phyloP scores from a whole-genome alignment of 2,113 vertebrate genomes.

The Sinocyclocheilus rhinocerous region DNA sequence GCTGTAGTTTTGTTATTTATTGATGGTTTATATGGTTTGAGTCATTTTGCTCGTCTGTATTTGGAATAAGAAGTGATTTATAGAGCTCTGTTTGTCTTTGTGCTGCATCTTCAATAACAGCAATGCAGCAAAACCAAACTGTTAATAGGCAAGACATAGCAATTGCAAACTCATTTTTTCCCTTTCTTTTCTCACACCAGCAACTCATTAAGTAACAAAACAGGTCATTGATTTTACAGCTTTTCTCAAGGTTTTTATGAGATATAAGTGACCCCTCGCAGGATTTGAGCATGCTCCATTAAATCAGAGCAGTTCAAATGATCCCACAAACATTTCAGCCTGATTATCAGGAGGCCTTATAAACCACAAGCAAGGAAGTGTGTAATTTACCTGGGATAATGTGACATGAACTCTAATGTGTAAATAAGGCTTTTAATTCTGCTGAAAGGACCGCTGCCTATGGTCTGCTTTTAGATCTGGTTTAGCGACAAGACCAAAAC shows the following conservation, averaged over 20 bases:
- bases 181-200: slow-evolving; percentile 68
- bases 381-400: slow-evolving; percentile 53
- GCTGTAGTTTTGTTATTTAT: slow-evolving; percentile 29
- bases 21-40: slow-evolving; percentile 23
- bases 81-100: slow-evolving; percentile 15
- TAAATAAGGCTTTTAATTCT: slow-evolving; percentile 40
- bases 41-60: slow-evolving; percentile 34
- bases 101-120: slow-evolving; percentile 39
- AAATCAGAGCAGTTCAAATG: slow-evolving; percentile 77
- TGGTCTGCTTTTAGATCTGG: slow-evolving; percentile 9
- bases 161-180: slow-evolving; percentile 53
- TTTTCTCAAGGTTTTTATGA: slow-evolving; percentile 77
- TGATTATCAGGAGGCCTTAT: slow-evolving; percentile 71
- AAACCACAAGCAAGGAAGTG: slow-evolving; percentile 63
- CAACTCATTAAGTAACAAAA: slow-evolving; percentile 78
- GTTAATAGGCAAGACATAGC: slow-evolving; percentile 55
- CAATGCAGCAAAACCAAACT: slow-evolving; percentile 47
- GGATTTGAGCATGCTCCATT: slow-evolving; percentile 80
- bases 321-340: slow-evolving; percentile 76
- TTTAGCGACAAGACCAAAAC: neutral
- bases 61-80: slow-evolving; percentile 33
- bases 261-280: slow-evolving; percentile 81
- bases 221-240: slow-evolving; percentile 80
- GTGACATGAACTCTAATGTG: slow-evolving; percentile 64
- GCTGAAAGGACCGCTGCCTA: neutral